Evolutionary conservation across 2,888 invertebrate genomes (phyloP).

Genomic region (Drosophila dives): DNA sequence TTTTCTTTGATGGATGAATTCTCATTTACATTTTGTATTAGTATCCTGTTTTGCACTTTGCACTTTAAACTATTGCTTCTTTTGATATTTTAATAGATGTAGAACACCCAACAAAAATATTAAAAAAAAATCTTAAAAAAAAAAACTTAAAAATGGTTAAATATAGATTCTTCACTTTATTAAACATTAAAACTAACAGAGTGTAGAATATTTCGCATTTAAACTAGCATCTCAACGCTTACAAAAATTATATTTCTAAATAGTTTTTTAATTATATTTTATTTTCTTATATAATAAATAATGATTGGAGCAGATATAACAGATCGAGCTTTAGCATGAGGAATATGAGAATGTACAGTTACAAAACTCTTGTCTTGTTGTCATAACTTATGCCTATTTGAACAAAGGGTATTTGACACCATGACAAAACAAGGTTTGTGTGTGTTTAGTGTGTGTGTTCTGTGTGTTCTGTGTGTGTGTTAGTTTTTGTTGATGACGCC

Average conservation of each 20-base stretch:
- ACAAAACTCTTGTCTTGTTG: background rate
- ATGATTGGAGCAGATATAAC: background rate
- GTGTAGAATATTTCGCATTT: background rate
- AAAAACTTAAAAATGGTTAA: background rate
- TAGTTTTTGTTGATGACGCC: constrained; percentile 30
- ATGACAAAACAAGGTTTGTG: constrained; percentile 8
- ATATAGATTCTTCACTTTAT: background rate
- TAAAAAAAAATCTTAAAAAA: background rate
- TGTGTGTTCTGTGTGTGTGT: constrained; percentile 20
- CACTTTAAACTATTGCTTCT: background rate
- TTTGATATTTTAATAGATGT: background rate
- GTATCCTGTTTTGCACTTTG: background rate
- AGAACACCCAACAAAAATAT: background rate
- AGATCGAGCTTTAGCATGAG: background rate
- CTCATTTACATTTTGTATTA: background rate
- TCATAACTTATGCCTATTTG: background rate
- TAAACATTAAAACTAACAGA: background rate
- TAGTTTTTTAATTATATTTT: background rate
- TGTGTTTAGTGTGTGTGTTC: constrained; percentile 15
- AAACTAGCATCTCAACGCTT: background rate
- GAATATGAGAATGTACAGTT: background rate
- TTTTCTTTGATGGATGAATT: background rate
- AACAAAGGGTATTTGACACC: constrained; percentile 22
- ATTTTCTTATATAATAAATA: background rate
- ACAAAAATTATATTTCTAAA: background rate